phyloP scores from a whole-genome alignment of 2,888 invertebrate species.

The Cynaeus angustus region DNA sequence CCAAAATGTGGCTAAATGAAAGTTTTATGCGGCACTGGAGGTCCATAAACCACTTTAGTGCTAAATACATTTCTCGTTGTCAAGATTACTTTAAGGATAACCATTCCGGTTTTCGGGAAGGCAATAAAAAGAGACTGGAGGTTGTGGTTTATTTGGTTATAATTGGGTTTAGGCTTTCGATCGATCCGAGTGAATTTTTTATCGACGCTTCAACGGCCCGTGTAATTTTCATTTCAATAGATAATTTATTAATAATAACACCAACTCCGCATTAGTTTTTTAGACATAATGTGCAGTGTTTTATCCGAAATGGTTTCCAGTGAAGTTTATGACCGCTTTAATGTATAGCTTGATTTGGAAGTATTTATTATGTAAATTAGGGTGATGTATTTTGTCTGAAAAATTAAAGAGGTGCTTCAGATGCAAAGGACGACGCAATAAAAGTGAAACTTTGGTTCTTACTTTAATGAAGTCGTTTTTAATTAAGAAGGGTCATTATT shows the following conservation, averaged over 20 bases:
- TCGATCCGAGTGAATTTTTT: conserved; percentile 40
- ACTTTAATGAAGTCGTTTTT: conserved; percentile 43
- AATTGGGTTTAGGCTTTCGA: conserved; percentile 29
- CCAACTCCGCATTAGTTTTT: too few relatives aligned
- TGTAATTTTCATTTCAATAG: conserved; percentile 35
- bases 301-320: too few relatives aligned
- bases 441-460: conserved; percentile 33
- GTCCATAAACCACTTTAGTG: conserved; percentile 59
- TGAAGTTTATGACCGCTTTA: too few relatives aligned
- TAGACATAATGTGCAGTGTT: too few relatives aligned
- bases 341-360: too few relatives aligned
- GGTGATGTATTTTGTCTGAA: conserved; percentile 20
- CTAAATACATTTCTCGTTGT: conserved; percentile 54
- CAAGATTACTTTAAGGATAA: conserved; percentile 48
- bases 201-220: conserved; percentile 13
- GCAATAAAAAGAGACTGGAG: conserved; percentile 29
- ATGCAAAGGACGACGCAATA: conserved; percentile 7
- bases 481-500: conserved; percentile 42
- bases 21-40: conserved; percentile 57
- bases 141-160: conserved; percentile 40
- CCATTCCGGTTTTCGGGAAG: conserved; percentile 25
- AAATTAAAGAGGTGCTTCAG: conserved; percentile 3
- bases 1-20: conserved; percentile 57
- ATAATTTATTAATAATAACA: conserved; percentile 13
- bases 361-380: too few relatives aligned